Conservation (phyloP, 2,113 vertebrate species). For the Climacteris rufus region DNA sequence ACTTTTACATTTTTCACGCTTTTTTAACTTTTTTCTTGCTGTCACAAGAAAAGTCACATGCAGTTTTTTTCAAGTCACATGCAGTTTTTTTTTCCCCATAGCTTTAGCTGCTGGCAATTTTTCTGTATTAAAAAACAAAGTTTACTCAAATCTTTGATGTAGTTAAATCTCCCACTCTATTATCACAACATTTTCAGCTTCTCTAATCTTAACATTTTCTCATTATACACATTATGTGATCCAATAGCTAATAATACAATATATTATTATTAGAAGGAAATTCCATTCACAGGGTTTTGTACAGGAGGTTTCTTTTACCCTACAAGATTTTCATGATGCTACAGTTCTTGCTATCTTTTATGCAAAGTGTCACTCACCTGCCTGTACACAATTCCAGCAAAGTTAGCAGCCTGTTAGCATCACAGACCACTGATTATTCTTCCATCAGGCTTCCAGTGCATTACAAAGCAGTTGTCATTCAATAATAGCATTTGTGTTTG, state of each 20-base stretch:
- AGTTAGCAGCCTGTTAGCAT: background rate
- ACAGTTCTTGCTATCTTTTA: background rate
- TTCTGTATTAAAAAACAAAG: background rate
- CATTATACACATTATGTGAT: background rate
- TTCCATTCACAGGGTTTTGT: background rate
- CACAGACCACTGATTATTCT: background rate
- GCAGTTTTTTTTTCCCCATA: background rate
- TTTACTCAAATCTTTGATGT: background rate
- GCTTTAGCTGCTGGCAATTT: background rate
- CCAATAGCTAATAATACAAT: background rate
- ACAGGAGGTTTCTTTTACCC: background rate
- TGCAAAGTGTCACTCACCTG: background rate
- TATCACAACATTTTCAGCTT: background rate
- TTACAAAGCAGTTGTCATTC: background rate
- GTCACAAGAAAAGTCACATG: rapidly evolving
- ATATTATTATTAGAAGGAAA: background rate
- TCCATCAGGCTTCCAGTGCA: background rate
- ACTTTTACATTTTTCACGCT: background rate
- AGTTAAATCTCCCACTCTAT: background rate
- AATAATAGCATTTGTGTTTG: background rate
- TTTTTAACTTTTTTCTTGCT: background rate
- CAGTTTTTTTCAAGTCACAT: rapidly evolving
- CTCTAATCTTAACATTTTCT: background rate
- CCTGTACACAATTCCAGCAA: background rate
- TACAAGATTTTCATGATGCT: background rate